Evolutionary conservation across 2,113 vertebrate genomes (phyloP).

Genomic region (Halcyon malimbica): DNA sequence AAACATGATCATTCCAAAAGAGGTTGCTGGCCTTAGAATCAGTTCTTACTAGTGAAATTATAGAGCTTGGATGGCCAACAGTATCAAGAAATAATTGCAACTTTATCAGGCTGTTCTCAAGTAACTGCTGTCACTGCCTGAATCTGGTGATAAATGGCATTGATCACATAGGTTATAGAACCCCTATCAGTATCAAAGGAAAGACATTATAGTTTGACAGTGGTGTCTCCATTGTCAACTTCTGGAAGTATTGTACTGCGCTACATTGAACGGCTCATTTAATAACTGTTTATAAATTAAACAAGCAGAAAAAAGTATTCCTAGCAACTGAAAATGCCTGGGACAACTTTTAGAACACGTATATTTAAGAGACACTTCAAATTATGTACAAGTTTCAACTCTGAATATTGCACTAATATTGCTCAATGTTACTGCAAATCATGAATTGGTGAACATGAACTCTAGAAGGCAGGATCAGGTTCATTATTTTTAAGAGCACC

Average conservation of each 20-base stretch:
- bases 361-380: background rate
- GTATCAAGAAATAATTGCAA: constrained; percentile 37
- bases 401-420: background rate
- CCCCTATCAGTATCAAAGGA: constrained; percentile 62
- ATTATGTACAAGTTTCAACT: background rate
- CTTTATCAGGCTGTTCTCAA: constrained; percentile 53
- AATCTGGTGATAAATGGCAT: constrained; percentile 61
- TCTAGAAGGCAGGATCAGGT: background rate
- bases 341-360: constrained; percentile 13
- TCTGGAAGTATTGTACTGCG: constrained; percentile 42
- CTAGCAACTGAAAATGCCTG: constrained; percentile 26
- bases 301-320: constrained; percentile 46
- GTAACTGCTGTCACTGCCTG: constrained; percentile 39
- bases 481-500: background rate
- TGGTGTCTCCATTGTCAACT: constrained; percentile 44
- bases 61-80: constrained; percentile 19
- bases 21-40: background rate
- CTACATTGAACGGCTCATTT: constrained; percentile 51
- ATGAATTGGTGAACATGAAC: background rate
- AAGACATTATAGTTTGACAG: constrained; percentile 69
- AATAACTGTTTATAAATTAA: constrained; percentile 63
- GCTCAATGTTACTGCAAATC: background rate
- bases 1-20: background rate
- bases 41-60: constrained; percentile 3
- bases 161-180: constrained; percentile 65